Percentiles rank a stretch among this genome's conserved stretches.
phyloP scores from a whole-genome alignment of 1,140 invertebrate species.

The Apocrypta bakeri region DNA sequence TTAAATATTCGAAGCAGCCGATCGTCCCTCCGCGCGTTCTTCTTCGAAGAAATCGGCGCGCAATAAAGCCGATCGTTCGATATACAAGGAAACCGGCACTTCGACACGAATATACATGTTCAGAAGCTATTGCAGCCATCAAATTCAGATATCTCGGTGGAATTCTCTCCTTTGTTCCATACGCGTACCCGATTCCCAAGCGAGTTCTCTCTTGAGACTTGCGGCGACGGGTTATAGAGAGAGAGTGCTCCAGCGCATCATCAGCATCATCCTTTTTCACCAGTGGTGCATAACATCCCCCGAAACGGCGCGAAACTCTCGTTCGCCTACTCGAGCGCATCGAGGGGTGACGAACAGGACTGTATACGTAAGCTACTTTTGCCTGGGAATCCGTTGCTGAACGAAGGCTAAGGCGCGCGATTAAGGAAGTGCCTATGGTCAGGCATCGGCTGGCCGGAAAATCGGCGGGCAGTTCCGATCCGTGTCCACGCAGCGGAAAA shows the following conservation, averaged over 20 bases:
- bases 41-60: not conserved
- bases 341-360: conserved; percentile 54
- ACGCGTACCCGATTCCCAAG: too few species aligned
- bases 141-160: not conserved
- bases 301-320: not conserved
- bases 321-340: conserved; percentile 55
- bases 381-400: conserved; percentile 18
- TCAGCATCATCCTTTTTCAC: not conserved
- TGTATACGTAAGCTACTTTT: not conserved
- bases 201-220: too few species aligned
- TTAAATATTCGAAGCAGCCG: too few species aligned
- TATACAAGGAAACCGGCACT: not conserved
- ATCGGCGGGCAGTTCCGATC: conserved; percentile 56
- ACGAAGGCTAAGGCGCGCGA: too few species aligned
- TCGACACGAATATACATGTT: not conserved
- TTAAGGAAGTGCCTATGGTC: conserved; percentile 48
- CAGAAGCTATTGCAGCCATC: not conserved
- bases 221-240: too few species aligned
- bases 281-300: conserved; percentile 35
- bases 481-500: conserved; percentile 53
- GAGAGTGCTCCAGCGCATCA: not conserved
- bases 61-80: not conserved
- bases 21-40: too few species aligned
- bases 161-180: conserved; percentile 16
- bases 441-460: conserved; percentile 59